Percentiles rank a stretch among this genome's conserved stretches.
Conservation (phyloP, 2,113 vertebrate species). For the Xiphias gladius region DNA sequence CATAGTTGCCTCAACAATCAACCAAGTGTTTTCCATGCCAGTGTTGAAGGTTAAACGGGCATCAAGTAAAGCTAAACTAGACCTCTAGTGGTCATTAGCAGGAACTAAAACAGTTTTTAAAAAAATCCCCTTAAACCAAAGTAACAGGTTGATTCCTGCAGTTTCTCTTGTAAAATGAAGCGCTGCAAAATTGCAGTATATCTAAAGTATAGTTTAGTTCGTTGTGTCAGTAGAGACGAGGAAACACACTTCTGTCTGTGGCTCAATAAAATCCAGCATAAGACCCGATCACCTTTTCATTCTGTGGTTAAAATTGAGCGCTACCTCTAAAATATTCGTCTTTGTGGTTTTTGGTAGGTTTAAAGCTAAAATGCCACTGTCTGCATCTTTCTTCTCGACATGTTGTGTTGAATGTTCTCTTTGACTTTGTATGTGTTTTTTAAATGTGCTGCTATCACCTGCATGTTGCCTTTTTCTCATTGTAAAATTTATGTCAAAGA, state of each 20-base stretch:
- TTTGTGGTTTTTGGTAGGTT: neutral
- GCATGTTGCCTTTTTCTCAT: slow-evolving; percentile 83
- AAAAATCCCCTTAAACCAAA: slow-evolving; percentile 1
- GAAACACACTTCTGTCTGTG: slow-evolving; percentile 7
- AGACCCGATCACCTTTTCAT: neutral
- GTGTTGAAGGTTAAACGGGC: neutral
- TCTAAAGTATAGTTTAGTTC: neutral
- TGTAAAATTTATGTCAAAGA: slow-evolving; percentile 41
- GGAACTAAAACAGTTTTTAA: neutral
- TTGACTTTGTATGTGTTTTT: slow-evolving; percentile 50
- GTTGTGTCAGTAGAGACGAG: neutral
- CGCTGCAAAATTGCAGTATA: neutral
- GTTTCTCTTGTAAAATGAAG: neutral
- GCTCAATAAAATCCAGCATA: neutral
- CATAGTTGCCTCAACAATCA: neutral
- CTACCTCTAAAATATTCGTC: slow-evolving; percentile 57
- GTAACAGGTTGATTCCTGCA: neutral
- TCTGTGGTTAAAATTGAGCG: slow-evolving; percentile 36
- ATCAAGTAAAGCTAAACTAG: neutral
- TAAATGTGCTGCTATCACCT: slow-evolving; percentile 78
- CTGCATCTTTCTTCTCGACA: slow-evolving; percentile 7
- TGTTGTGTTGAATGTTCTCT: slow-evolving; percentile 46
- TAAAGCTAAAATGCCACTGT: neutral
- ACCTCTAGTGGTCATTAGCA: neutral
- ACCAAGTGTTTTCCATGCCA: neutral